Conservation (phyloP, 2,888 invertebrate genomes). For the Arctia plantaginis region DNA sequence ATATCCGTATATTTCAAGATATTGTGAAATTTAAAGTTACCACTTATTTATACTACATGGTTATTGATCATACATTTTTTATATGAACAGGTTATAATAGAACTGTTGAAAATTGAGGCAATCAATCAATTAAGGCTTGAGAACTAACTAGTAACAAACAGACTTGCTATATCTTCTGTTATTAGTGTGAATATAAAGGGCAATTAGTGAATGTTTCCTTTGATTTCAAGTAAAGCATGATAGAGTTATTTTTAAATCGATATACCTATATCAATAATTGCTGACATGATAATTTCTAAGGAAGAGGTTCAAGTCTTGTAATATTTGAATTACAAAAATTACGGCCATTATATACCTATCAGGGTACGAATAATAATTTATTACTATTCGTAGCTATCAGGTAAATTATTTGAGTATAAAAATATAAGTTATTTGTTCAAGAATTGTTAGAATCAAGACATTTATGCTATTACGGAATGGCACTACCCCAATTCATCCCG, state of each 20-base stretch:
- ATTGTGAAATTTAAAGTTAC: conserved; percentile 53
- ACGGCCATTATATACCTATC: too few species aligned
- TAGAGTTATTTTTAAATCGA: not conserved
- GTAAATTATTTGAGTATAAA: too few species aligned
- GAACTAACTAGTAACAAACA: conserved; percentile 14
- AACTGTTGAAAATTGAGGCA: conserved; percentile 39
- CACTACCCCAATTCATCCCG: too few species aligned
- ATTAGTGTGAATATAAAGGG: conserved; percentile 17
- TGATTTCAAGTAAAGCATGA: conserved; percentile 18
- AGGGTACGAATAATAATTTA: too few species aligned
- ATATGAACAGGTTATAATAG: conserved; percentile 19
- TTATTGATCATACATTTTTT: conserved; percentile 47
- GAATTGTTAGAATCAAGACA: too few species aligned
- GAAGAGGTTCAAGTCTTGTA: too few species aligned
- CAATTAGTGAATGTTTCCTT: conserved; percentile 15
- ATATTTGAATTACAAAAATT: not conserved
- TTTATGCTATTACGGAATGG: too few species aligned
- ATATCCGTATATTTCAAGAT: conserved; percentile 51
- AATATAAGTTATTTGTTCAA: too few species aligned
- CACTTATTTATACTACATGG: conserved; percentile 56
- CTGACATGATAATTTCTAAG: not conserved
- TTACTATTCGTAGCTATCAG: too few species aligned
- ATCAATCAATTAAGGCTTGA: conserved; percentile 46
- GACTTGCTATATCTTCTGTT: conserved; percentile 14
- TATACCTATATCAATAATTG: not conserved